Base-by-base conservation (phyloP, 2,113 vertebrate genomes). In the Sialia sialis region DNA sequence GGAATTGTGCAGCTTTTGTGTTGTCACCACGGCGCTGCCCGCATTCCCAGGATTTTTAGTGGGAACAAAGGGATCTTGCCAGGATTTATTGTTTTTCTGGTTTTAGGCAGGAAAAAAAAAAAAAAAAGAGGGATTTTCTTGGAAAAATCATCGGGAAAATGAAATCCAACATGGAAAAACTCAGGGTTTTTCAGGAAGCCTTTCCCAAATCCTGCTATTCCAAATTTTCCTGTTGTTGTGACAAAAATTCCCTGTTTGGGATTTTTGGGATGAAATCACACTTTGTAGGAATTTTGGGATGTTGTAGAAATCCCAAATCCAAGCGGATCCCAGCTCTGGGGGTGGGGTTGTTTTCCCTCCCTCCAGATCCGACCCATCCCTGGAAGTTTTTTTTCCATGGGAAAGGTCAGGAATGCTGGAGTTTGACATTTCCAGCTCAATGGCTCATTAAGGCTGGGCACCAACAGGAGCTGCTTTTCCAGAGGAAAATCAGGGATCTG, bases 381-480 rank as follows among this genome's bases (percentile, higher is more conserved):
- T 1, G 87, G 82, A 34, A 90, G 89, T 27, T 49, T 23, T 89
- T 89, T 94, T 90, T 69, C 94, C 90, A 58, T 54, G 51, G 13
- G 82, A 73, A 95, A 96, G 91, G 79, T 91, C 93, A 66, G 56
- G 4, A 11, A 46, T 10, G 55, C 56, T 19, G 7, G 8, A 10
- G 52, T 80, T 30, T 83, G 93, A 94, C 79, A 59, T 94, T 95
- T 63, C 60, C 3, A 86, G 59, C 22, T 91, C 16, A 56, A 93
- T 72, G 17, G 14, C 46, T 79, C 38, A 2, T 51, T 86, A 29
- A 79, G 63, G 68, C 79, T 16, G 30, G 46, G 48, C 17, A 27
- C 70, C 27, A 55, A 17, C 41, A 26, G 66, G 74, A 77, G 74
- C 30, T 0, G 19, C 34, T 95, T 66, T 56, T 70, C 3, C 77